phyloP scores from a whole-genome alignment of 1,140 invertebrate species.

The Phenacoccus solenopsis region DNA sequence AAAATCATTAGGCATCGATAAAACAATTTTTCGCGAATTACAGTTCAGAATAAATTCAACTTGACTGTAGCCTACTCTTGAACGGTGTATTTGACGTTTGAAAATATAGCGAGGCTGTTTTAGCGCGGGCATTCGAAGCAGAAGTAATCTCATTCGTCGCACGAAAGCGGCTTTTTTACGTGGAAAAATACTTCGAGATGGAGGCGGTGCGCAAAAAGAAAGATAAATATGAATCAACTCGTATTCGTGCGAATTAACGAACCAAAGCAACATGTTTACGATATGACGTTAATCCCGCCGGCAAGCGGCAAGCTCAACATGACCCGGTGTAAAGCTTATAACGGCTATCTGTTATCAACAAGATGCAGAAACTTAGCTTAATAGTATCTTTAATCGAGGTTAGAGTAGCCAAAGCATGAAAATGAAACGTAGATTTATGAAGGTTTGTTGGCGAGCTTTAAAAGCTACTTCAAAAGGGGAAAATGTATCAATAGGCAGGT shows the following conservation, averaged over 20 bases:
- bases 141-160: too few relatives aligned
- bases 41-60: too few relatives aligned
- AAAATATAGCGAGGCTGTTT: too few relatives aligned
- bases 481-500: background rate
- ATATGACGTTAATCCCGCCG: background rate
- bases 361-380: background rate
- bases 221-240: background rate
- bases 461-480: background rate
- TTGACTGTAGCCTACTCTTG: too few relatives aligned
- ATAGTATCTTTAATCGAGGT: constrained; percentile 2
- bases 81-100: too few relatives aligned
- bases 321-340: background rate
- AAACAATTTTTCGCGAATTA: too few relatives aligned
- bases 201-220: background rate
- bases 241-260: background rate
- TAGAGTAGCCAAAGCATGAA: background rate
- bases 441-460: background rate
- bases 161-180: too few relatives aligned
- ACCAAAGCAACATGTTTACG: constrained; percentile 1
- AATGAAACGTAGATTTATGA: background rate
- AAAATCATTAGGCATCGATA: too few relatives aligned
- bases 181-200: too few relatives aligned
- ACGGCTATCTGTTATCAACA: background rate
- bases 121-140: too few relatives aligned
- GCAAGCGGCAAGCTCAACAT: too few relatives aligned